Conservation (phyloP, 2,113 vertebrate species). For the Tychaedon coryphoeus region DNA sequence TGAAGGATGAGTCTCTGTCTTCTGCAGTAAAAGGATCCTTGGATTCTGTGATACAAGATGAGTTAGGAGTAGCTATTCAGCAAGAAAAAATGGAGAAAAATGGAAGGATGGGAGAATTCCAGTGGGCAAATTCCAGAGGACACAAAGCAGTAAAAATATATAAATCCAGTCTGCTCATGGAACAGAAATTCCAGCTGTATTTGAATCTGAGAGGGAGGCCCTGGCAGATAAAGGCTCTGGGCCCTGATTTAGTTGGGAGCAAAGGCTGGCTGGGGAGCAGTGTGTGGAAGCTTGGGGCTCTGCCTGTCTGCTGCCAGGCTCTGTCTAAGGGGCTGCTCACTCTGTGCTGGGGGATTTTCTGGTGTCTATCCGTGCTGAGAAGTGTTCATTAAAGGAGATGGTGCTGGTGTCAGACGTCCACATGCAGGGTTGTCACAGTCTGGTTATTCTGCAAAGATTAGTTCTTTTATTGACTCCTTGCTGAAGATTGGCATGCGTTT, state of each 20-base stretch:
- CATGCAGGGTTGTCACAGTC: slow-evolving; percentile 16
- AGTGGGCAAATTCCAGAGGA: not conserved
- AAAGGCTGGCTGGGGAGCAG: not conserved
- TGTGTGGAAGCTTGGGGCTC: not conserved
- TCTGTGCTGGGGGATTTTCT: not conserved
- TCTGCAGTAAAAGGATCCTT: not conserved
- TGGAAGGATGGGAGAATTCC: not conserved
- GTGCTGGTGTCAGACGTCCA: slow-evolving; percentile 32
- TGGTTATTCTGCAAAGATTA: slow-evolving; percentile 31
- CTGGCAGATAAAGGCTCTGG: not conserved
- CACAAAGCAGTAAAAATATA: not conserved
- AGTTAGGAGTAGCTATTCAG: not conserved
- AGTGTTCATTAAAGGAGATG: not conserved
- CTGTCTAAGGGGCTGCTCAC: not conserved
- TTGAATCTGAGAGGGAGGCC: not conserved
- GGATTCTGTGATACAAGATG: not conserved
- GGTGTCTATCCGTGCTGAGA: slow-evolving; percentile 13
- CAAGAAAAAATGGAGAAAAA: not conserved
- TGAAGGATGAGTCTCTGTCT: not conserved
- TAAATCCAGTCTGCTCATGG: not conserved
- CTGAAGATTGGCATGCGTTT: slow-evolving; percentile 45
- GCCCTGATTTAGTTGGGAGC: not conserved
- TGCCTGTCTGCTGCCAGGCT: not conserved
- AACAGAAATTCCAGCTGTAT: not conserved
- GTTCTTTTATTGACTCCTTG: slow-evolving; percentile 22